Evolutionary conservation across 2,113 vertebrate species (phyloP).

Genomic region (Aspidoscelis tigris): DNA sequence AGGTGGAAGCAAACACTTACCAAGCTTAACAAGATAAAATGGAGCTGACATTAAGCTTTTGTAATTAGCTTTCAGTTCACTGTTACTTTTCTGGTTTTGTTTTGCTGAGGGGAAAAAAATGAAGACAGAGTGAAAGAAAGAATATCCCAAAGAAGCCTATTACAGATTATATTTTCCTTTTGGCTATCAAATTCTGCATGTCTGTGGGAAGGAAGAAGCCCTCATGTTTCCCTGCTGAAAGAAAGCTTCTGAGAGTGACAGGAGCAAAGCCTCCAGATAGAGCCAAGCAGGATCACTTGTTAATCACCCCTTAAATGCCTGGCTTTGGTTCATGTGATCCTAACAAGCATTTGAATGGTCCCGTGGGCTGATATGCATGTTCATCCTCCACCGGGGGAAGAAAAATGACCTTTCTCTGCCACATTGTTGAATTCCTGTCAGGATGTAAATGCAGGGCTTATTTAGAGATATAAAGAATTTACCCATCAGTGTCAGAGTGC

Average conservation of each 20-base stretch:
- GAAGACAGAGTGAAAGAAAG: too few species aligned
- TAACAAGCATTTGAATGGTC: conserved; percentile 52
- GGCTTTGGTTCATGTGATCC: conserved; percentile 45
- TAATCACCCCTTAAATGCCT: conserved; percentile 56
- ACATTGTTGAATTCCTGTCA: conserved; percentile 31
- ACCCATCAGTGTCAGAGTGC: not conserved
- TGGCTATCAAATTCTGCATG: not conserved
- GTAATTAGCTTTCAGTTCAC: not conserved
- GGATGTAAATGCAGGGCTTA: not conserved
- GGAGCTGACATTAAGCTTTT: not conserved
- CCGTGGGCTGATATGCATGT: conserved; percentile 50
- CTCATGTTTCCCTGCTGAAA: not conserved
- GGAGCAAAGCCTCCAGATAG: conserved; percentile 34
- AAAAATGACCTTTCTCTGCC: conserved; percentile 7
- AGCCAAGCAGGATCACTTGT: conserved; percentile 38
- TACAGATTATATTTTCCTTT: not conserved
- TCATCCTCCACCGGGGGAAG: not conserved
- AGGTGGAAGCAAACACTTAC: not conserved
- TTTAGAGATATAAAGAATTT: conserved; percentile 26
- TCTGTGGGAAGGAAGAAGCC: not conserved
- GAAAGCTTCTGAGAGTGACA: conserved; percentile 23
- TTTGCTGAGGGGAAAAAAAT: not conserved
- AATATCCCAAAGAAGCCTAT: not conserved
- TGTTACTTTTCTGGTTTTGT: not conserved
- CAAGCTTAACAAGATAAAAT: not conserved